These are phyloP conservation scores for Ophion obscuratus DNA, from an alignment of 2,888 invertebrate species.

Conservation along the genomic window DNA sequence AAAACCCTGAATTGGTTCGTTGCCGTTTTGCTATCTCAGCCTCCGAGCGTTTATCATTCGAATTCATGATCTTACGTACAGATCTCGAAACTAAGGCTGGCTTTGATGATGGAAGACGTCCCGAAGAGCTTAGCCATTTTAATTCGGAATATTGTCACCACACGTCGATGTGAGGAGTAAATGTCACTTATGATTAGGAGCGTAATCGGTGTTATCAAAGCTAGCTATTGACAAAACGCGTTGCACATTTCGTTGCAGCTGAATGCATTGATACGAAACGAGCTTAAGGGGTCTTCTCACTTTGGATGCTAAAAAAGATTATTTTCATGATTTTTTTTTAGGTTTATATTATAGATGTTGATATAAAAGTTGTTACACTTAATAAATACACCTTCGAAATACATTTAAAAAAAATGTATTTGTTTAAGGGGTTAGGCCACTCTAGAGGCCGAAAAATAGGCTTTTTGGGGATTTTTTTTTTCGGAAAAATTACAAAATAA, in stretches of 20 bases:
- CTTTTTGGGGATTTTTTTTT: too few relatives aligned
- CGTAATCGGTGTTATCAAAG: too few relatives aligned
- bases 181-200: background rate
- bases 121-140: background rate
- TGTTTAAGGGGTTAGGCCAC: too few relatives aligned
- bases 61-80: background rate
- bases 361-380: too few relatives aligned
- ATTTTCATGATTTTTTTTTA: too few relatives aligned
- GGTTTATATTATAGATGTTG: too few relatives aligned
- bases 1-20: constrained; percentile 7
- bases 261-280: background rate
- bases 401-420: too few relatives aligned
- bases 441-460: too few relatives aligned
- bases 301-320: too few relatives aligned
- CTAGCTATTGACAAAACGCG: background rate
- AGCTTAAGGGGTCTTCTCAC: background rate
- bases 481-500: too few relatives aligned
- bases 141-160: background rate
- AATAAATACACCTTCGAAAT: too few relatives aligned
- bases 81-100: background rate
- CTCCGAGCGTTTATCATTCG: background rate
- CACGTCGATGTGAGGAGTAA: background rate
- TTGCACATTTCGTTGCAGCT: background rate
- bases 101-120: background rate
- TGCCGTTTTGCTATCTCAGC: background rate